These are phyloP conservation scores for Drosophila dives DNA, from an alignment of 2,888 invertebrate genomes.

Conservation along the genomic window DNA sequence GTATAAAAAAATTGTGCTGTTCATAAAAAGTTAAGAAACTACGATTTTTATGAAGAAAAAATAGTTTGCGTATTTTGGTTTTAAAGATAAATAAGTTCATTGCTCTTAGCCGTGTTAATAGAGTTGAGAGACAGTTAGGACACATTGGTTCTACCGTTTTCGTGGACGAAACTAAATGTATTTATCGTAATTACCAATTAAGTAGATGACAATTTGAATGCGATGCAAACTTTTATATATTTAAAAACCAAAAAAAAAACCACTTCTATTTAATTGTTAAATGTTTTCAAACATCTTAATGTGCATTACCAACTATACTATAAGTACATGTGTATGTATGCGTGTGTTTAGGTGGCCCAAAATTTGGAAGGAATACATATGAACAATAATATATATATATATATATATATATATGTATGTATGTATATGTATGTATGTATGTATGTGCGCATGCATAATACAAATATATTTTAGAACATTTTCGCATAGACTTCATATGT, in stretches of 20 bases:
- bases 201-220: background rate
- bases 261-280: background rate
- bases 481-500: background rate
- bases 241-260: constrained; percentile 10
- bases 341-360: constrained; percentile 2
- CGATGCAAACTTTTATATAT: background rate
- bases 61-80: background rate
- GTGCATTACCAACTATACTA: constrained; percentile 52
- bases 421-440: background rate
- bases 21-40: background rate
- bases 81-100: background rate
- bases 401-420: background rate
- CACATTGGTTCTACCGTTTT: background rate
- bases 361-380: constrained; percentile 19
- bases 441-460: background rate
- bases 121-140: background rate
- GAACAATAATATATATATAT: background rate
- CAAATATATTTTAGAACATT: background rate
- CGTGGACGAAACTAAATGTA: background rate
- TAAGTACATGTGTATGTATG: constrained; percentile 11
- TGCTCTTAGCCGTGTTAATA: background rate
- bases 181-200: background rate
- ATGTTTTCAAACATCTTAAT: constrained; percentile 64
- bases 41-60: background rate
- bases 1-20: background rate